Evolutionary conservation across 2,113 vertebrate species (phyloP), one percentile per base, ranked within the genome.

Genomic region (Nyctereutes procyonoides): DNA sequence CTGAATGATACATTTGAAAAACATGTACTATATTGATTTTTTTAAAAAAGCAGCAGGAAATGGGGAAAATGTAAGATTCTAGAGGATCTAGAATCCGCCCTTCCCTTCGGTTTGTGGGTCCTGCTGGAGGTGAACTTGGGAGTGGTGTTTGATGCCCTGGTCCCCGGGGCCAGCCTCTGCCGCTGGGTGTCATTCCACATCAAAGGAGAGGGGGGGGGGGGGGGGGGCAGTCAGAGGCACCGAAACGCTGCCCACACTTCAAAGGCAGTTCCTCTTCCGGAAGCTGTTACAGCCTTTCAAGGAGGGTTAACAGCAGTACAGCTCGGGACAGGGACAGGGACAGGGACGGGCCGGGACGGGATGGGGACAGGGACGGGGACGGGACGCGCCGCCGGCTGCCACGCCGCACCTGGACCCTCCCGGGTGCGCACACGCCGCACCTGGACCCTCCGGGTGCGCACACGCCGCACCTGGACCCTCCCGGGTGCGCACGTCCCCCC

Each of bases 91-190:
- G 17, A n/a, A n/a, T 56, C 22, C 76, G 88, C 30, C 80, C 67
- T 88, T 86, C 30, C 80, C 67, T 88, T 86, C 79, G 62, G 16
- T 24, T 17, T 2, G 38, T n/a, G 28, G 26, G 5, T 62, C 53
- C n/a, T 12, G 10, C 83, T 15, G 79, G 94, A 95, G 92, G 95
- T 95, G 97, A 97, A 81, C 92, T 86, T 97, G 94, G 73, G 65
- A 48, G 55, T 8, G 55, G 15, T 22, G 82, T 74, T 89, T 69
- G 92, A 91, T 88, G 63, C 77, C 4, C 24, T 8, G 62, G 81
- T 86, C 79, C 85, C 2, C 0, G 26, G 17, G 20, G 80, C 28
- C 76, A 67, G 82, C 65, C 88, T 53, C 93, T 56, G 63, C 89
- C 58, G 65, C 86, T 84, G 73, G 51, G 69, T 10, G 9, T 89